Base-by-base conservation (phyloP, 2,113 vertebrate genomes). In the Malurus alboscapulatus region DNA sequence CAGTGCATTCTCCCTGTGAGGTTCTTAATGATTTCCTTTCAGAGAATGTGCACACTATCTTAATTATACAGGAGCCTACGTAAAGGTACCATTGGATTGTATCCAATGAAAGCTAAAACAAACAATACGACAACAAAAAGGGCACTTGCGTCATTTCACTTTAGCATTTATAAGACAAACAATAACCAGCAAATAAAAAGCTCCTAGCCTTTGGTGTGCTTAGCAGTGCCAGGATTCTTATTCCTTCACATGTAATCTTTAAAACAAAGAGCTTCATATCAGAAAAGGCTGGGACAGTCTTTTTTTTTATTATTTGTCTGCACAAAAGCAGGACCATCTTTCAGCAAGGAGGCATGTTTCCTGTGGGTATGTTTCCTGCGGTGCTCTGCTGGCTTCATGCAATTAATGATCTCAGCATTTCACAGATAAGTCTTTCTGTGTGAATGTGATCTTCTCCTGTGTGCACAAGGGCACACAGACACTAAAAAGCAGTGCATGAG, bases 141-240 rank as follows among this genome's bases (percentile, higher is more conserved):
- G 82, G 86, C 94, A 96, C 94, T 97, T 98, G 97, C 97, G 97
- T 98, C 97, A 98, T 93, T 97, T 96, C 92, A 88, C 95, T 98
- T 97, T 69, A 95, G 94, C 93, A 20, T 97, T 98, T 97, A 90
- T 42, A 67, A 78, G 92, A 67, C 93, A 97, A 98, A 98, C 98
- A 98, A 98, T 98, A 95, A 96, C 76, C 96, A 97, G 96, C 97
- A 97, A 97, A 97, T 96, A 95, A 97, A 97, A 95, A 78, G 54
- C 92, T 96, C 84, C 84, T 95, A 80, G 91, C 75, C 40, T 95
- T 54, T 95, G 80, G 87, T 53, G 87, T 96, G 87, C 89, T 96
- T 87, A 61, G 66, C 71, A 87, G 87, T 87, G 84, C 92, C 85
- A 90, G 83, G 36, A 87, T 93, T 90, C 85, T 93, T 88, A 91